These are phyloP conservation scores for Drosophila cardini DNA, from an alignment of 1,140 invertebrate genomes.

Conservation along the genomic window DNA sequence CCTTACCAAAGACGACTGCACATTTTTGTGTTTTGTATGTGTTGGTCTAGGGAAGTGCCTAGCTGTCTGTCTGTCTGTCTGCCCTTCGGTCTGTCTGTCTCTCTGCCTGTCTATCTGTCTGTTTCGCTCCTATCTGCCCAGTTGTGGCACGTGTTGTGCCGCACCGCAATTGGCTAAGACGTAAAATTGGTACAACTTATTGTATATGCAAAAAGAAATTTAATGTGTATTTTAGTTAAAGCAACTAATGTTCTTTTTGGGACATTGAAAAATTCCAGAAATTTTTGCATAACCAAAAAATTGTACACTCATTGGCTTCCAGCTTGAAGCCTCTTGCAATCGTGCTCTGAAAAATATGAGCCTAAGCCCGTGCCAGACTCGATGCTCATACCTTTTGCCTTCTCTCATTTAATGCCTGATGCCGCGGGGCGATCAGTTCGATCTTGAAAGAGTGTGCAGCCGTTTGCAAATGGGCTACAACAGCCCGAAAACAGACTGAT, in stretches of 20 bases:
- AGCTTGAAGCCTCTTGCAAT: constrained; percentile 35
- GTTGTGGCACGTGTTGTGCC: no score
- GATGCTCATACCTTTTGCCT: constrained; percentile 61
- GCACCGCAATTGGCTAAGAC: no score
- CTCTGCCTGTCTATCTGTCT: no score
- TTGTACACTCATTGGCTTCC: constrained; percentile 42
- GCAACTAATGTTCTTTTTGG: background rate
- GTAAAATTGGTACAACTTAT: no score
- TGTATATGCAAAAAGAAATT: no score
- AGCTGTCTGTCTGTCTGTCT: background rate
- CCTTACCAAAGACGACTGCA: constrained; percentile 7
- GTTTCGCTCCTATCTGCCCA: no score
- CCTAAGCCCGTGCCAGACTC: constrained; percentile 76
- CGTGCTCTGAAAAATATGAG: constrained; percentile 73
- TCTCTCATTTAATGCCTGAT: constrained; percentile 57
- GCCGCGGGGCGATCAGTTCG: constrained; percentile 80
- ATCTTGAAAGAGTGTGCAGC: constrained; percentile 76
- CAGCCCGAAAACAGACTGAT: constrained; percentile 20
- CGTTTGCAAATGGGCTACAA: constrained; percentile 69
- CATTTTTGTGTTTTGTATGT: constrained; percentile 23
- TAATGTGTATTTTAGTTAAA: no score
- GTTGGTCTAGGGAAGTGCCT: constrained; percentile 2
- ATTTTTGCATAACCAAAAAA: constrained; percentile 53
- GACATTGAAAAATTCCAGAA: constrained; percentile 8
- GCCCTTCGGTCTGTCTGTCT: background rate